Evolutionary conservation across 1,140 invertebrate species (phyloP).

Genomic region (Drosophila pectinifera): DNA sequence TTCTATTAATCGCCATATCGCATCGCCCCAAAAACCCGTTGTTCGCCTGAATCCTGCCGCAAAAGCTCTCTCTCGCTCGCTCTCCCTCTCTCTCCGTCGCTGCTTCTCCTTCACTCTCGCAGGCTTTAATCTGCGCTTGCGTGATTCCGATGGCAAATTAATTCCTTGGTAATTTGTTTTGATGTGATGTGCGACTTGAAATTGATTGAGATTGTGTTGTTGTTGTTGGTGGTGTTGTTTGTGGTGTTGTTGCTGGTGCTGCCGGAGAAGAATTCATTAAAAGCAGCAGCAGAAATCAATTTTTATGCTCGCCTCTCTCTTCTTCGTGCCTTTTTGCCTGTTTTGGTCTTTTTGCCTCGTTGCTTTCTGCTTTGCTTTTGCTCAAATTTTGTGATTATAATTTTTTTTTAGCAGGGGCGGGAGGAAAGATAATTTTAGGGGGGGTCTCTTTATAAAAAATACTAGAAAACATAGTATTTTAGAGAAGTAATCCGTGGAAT

Average conservation of each 20-base stretch:
- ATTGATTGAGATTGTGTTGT: slow-evolving; percentile 84
- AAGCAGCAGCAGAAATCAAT: slow-evolving; percentile 81
- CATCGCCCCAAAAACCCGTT: slow-evolving; percentile 59
- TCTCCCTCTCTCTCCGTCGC: not conserved
- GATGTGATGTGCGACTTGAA: slow-evolving; percentile 84
- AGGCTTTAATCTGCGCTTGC: slow-evolving; percentile 70
- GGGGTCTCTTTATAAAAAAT: not conserved
- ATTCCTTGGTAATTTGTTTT: slow-evolving; percentile 84
- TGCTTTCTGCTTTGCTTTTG: slow-evolving; percentile 23
- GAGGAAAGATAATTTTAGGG: not conserved
- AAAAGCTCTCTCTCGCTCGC: slow-evolving; percentile 10
- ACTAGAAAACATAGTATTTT: not conserved
- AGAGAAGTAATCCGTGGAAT: no score
- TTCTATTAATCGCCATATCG: slow-evolving; percentile 72
- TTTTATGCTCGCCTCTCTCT: slow-evolving; percentile 64
- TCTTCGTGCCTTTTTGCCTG: slow-evolving; percentile 32
- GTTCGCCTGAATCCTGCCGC: slow-evolving; percentile 29
- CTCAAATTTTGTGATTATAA: slow-evolving; percentile 23
- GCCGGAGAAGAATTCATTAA: slow-evolving; percentile 69
- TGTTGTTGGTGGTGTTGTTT: slow-evolving; percentile 49
- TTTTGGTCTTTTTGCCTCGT: slow-evolving; percentile 21
- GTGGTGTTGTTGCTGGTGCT: slow-evolving; percentile 18
- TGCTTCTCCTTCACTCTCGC: slow-evolving; percentile 29
- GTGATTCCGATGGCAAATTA: slow-evolving; percentile 84
- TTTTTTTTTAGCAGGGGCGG: not conserved